phyloP scores from a whole-genome alignment of 2,797 vertebrate genomes.

The Sebastes hopkinsi region DNA sequence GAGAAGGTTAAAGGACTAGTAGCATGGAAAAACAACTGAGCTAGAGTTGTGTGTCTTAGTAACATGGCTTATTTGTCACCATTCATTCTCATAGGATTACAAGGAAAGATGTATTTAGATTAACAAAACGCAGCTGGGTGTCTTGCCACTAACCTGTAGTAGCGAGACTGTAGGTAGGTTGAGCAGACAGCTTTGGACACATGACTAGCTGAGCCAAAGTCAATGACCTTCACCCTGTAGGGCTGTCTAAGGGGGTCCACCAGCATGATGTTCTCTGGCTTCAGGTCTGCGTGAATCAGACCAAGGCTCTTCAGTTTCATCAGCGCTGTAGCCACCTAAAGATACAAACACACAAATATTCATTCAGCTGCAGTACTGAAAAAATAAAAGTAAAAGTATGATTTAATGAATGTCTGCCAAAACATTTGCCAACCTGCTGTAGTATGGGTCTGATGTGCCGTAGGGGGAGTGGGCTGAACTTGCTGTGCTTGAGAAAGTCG shows the following conservation, averaged over 20 bases:
- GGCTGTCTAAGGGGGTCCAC: constrained; percentile 96
- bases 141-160: constrained; percentile 89
- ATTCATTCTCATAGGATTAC: background rate
- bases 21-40: background rate
- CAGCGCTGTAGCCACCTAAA: constrained; percentile 94
- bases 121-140: background rate
- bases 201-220: constrained; percentile 98
- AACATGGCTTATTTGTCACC: background rate
- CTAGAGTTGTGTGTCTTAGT: background rate
- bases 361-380: background rate
- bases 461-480: constrained; percentile 96
- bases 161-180: constrained; percentile 97
- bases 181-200: constrained; percentile 99
- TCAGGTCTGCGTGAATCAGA: constrained; percentile 97
- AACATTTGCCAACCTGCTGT: constrained; percentile 75
- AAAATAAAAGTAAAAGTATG: background rate
- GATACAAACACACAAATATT: background rate
- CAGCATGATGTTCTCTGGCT: constrained; percentile 99
- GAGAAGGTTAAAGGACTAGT: background rate
- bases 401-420: background rate
- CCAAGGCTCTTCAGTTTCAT: constrained; percentile 99
- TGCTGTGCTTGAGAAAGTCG: constrained; percentile 99
- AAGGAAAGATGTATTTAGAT: background rate
- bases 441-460: constrained; percentile 84
- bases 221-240: constrained; percentile 98